These are phyloP conservation scores for Odontothrips loti DNA, from an alignment of 2,888 invertebrate species.

Conservation along the genomic window DNA sequence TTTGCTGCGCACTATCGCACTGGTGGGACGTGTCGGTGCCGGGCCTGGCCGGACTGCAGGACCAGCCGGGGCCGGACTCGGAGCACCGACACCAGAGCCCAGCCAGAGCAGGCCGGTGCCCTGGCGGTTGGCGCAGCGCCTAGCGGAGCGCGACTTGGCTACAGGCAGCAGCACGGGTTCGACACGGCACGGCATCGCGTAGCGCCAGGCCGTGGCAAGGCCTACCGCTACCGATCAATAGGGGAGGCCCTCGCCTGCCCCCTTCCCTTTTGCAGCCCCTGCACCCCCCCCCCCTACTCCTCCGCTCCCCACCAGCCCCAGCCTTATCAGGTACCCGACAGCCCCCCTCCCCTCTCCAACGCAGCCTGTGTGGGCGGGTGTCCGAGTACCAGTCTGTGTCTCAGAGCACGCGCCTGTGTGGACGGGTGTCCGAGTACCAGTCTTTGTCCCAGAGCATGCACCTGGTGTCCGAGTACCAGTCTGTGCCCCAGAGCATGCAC, in stretches of 20 bases:
- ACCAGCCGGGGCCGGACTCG: neutral
- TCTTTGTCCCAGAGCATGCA: no score
- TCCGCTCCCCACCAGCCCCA: neutral
- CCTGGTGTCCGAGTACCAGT: no score
- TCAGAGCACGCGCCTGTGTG: no score
- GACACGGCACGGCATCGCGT: neutral
- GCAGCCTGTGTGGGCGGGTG: neutral
- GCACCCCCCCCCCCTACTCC: neutral
- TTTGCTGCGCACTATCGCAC: neutral
- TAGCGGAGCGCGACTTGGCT: neutral
- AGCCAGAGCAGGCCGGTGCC: neutral
- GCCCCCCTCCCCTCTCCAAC: neutral
- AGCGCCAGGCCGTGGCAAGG: neutral
- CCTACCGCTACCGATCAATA: slow-evolving; percentile 17
- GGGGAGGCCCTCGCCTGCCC: neutral
- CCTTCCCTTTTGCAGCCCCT: neutral
- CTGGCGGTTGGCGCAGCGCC: neutral
- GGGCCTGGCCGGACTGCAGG: neutral
- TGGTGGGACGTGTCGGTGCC: neutral
- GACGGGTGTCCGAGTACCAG: no score
- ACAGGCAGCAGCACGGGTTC: no score
- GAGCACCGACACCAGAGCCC: neutral
- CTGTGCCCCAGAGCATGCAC: no score
- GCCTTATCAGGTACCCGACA: neutral
- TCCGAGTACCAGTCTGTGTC: no score